Evolutionary conservation across 2,888 invertebrate species (phyloP).

Genomic region (Macrostomum cliftonense): DNA sequence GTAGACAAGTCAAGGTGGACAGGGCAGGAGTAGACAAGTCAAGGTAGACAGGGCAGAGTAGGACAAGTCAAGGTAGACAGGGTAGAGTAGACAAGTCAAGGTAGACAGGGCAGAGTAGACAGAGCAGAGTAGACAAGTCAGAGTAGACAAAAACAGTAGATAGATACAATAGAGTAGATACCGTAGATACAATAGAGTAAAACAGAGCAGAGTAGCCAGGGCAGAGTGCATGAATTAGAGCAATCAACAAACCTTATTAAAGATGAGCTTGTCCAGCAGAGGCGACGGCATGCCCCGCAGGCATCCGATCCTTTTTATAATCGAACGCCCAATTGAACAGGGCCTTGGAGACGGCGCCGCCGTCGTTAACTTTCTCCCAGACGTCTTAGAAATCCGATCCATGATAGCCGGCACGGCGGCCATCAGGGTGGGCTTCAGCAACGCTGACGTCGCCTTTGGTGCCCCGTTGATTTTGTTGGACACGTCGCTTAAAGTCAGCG

Average conservation of each 20-base stretch:
- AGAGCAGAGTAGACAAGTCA: too few species aligned
- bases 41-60: too few species aligned
- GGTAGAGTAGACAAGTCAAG: too few species aligned
- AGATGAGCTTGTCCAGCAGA: slow-evolving; percentile 43
- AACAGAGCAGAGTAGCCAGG: too few species aligned
- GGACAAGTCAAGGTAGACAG: too few species aligned
- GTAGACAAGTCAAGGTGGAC: too few species aligned
- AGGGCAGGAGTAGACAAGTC: too few species aligned
- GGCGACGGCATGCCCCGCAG: slow-evolving; percentile 43
- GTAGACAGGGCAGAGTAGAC: too few species aligned
- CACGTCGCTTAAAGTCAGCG: slow-evolving; percentile 41
- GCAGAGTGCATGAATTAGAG: too few species aligned
- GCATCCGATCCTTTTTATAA: slow-evolving; percentile 70
- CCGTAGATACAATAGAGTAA: too few species aligned
- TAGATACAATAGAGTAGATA: too few species aligned
- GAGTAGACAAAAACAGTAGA: too few species aligned
- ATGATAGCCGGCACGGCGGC: slow-evolving; percentile 70
- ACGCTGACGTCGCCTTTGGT: slow-evolving; percentile 79
- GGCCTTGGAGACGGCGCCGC: slow-evolving; percentile 47
- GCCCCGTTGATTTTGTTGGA: slow-evolving; percentile 86
- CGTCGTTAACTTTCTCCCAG: slow-evolving; percentile 66
- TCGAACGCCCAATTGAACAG: slow-evolving; percentile 81
- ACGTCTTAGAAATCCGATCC: slow-evolving; percentile 51
- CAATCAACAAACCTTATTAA: slow-evolving; percentile 42
- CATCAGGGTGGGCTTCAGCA: slow-evolving; percentile 73